Conservation (phyloP, 2,888 invertebrate genomes). For the Timema podura region DNA sequence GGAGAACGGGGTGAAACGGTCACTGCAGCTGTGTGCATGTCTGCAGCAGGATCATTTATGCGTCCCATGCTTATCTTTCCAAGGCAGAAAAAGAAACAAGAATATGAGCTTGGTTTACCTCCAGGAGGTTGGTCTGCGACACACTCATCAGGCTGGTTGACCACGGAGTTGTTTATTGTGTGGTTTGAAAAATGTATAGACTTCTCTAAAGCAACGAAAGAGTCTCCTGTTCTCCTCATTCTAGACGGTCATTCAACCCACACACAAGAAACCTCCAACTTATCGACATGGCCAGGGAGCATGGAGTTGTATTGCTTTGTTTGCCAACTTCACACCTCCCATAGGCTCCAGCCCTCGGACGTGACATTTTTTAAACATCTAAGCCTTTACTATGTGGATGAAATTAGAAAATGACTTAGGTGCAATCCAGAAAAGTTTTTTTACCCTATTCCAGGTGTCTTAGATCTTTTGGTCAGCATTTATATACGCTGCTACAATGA, state of each 20-base stretch:
- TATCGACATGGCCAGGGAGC: conserved; percentile 5
- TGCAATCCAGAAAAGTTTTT: conserved; percentile 2
- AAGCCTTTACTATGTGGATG: conserved; percentile 7
- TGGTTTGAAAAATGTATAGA: background rate
- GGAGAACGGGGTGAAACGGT: conserved; percentile 2
- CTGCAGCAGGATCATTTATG: conserved; percentile 10
- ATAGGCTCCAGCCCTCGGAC: conserved; percentile 3
- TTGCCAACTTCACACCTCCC: conserved; percentile 1
- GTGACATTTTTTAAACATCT: background rate
- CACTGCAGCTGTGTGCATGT: background rate
- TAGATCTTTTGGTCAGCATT: background rate
- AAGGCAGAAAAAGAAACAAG: background rate
- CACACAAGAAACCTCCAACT: background rate
- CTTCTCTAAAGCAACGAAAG: background rate
- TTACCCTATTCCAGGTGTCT: background rate
- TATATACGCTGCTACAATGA: background rate
- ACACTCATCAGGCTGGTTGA: background rate
- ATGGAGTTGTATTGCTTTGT: conserved; percentile 4
- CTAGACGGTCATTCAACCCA: background rate
- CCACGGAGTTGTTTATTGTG: background rate
- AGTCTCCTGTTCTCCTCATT: conserved; percentile 3
- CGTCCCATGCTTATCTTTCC: conserved; percentile 7
- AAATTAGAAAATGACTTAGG: background rate
- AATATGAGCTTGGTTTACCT: background rate
- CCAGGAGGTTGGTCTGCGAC: background rate